Conservation (phyloP, 2,797 vertebrate species). For the Distichodus sexfasciatus region DNA sequence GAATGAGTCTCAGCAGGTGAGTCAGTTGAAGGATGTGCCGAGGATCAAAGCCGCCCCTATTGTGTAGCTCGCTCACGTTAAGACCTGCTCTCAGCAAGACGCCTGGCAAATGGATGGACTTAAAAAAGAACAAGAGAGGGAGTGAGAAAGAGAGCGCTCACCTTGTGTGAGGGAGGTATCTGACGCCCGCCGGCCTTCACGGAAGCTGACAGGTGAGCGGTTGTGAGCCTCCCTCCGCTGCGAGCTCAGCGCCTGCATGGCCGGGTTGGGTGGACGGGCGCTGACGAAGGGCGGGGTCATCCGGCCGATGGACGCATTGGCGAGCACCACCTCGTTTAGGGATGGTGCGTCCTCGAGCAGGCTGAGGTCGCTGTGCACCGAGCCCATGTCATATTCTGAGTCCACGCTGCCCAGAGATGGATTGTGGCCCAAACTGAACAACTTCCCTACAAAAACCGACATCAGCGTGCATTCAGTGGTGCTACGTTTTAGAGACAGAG, state of each 20-base stretch:
- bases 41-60: background rate
- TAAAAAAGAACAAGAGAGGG: too few species aligned
- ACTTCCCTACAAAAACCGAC: slow-evolving; percentile 82
- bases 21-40: background rate
- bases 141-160: slow-evolving; percentile 57
- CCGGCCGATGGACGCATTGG: slow-evolving; percentile 70
- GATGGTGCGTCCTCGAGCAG: slow-evolving; percentile 84
- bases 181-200: slow-evolving; percentile 92
- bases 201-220: slow-evolving; percentile 94
- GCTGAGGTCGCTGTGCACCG: slow-evolving; percentile 84
- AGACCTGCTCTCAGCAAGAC: background rate
- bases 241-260: slow-evolving; percentile 85
- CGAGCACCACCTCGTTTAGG: slow-evolving; percentile 79
- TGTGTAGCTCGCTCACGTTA: background rate
- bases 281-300: slow-evolving; percentile 79
- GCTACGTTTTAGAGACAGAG: too few species aligned
- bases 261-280: slow-evolving; percentile 83
- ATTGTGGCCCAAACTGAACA: slow-evolving; percentile 84
- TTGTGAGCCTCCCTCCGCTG: slow-evolving; percentile 92
- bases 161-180: slow-evolving; percentile 98
- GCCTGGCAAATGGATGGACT: too few species aligned
- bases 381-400: slow-evolving; percentile 90
- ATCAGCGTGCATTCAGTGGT: too few species aligned
- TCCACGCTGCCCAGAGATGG: slow-evolving; percentile 89
- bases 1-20: background rate